Evolutionary conservation across 2,797 vertebrate species (phyloP), one percentile per base, ranked within the genome.

Genomic region (Molossus molossus): DNA sequence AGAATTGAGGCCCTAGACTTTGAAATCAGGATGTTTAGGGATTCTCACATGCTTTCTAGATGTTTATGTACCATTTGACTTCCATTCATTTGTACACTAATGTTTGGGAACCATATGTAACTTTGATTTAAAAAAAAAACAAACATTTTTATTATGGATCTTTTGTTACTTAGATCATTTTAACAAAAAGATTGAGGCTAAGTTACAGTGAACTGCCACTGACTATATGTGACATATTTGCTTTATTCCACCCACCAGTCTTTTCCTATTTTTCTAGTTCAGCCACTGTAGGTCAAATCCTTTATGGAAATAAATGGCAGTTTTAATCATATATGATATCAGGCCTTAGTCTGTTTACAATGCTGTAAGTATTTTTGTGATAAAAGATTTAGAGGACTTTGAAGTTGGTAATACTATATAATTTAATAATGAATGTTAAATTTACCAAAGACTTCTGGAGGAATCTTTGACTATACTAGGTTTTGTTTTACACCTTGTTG

Each of bases 161-260:
- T 89, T 83, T 62, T 85, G 53, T 48, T 77, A 53, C 23, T 94
- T 87, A 58, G n/a, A 88, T 88, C 29, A 81, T 69, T 89, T 76
- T 12, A 86, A 55, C 65, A 84, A 87, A 72, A 90, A 53, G 15
- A 21, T 80, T 82, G 87, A 76, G 25, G 25, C 77, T 91, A 53
- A 93, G 27, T 81, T 81, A 57, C 29, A 86, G 1, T 72, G 23
- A 94, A 91, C 18, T 95, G 75, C n/a, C 25, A 25, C 84, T 25
- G 69, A 82, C 40, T 91, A 40, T 79, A 80, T 21, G 57, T 67
- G 76, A 48, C 45, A 25, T 5, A 57, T 83, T 7, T 80, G 12
- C 55, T 95, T 94, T 92, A 82, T n/a, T 83, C 48, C 40, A 92
- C 9, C 27, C 5, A 45, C 14, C 40, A 64, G 3, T 76, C 45